Conservation (phyloP, 1,140 invertebrate genomes). For the Limonius californicus region DNA sequence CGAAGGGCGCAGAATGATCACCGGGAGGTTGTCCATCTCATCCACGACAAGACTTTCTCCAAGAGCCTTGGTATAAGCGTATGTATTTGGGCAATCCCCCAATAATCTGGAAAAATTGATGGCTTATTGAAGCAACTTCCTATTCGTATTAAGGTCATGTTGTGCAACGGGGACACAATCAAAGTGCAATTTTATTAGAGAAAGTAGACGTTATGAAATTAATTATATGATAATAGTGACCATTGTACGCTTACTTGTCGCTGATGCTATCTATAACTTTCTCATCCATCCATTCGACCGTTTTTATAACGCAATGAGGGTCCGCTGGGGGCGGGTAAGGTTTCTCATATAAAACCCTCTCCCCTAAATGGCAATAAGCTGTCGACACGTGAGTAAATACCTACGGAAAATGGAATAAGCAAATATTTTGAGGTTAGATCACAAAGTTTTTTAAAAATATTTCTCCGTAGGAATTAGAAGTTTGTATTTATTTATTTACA, state of each 20-base stretch:
- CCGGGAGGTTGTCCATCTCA: conserved; percentile 62
- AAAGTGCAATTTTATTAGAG: too few species aligned
- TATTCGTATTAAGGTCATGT: too few species aligned
- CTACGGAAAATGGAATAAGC: too few species aligned
- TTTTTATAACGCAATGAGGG: conserved; percentile 65
- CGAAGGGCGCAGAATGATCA: conserved; percentile 82
- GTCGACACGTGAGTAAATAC: conserved; percentile 58
- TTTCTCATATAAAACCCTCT: conserved; percentile 63
- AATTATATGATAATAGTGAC: not conserved
- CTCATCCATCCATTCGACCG: conserved; percentile 73
- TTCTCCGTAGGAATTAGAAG: too few species aligned
- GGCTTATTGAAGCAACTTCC: too few species aligned
- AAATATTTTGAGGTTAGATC: too few species aligned
- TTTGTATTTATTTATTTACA: too few species aligned
- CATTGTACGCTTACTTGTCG: conserved; percentile 25
- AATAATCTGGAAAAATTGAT: conserved; percentile 67
- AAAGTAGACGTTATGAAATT: not conserved
- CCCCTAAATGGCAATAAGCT: conserved; percentile 64
- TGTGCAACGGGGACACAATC: too few species aligned
- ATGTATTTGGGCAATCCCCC: conserved; percentile 81
- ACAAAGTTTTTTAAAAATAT: too few species aligned
- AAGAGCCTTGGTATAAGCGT: conserved; percentile 85
- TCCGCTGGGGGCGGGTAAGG: conserved; percentile 64
- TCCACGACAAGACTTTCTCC: conserved; percentile 68
- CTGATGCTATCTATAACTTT: conserved; percentile 34